Evolutionary conservation across 2,113 vertebrate genomes (phyloP).

Genomic region (Takifugu flavidus): DNA sequence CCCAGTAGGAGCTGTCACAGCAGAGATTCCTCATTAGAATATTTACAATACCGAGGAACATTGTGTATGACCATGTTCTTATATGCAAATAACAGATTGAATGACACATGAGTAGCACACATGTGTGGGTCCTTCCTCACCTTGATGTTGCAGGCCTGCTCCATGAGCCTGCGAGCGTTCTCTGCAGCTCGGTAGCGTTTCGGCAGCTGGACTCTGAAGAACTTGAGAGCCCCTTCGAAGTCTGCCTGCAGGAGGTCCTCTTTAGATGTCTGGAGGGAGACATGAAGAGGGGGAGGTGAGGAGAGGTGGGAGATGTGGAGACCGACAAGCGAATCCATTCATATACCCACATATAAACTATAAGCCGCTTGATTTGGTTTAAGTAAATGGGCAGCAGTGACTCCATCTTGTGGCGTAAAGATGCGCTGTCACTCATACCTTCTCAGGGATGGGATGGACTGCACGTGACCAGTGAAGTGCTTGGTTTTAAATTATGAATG

Average conservation of each 20-base stretch:
- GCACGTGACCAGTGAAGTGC: too few species aligned
- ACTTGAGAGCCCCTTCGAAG: slow-evolving; percentile 98
- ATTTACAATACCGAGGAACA: neutral
- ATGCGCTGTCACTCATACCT: neutral
- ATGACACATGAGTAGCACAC: neutral
- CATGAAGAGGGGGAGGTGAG: slow-evolving; percentile 7
- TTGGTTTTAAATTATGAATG: too few species aligned
- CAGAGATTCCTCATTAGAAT: slow-evolving; percentile 5
- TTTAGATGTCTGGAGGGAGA: slow-evolving; percentile 86
- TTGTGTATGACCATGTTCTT: neutral
- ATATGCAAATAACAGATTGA: neutral
- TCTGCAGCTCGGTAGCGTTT: slow-evolving; percentile 97
- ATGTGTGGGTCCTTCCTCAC: slow-evolving; percentile 64
- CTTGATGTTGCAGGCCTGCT: slow-evolving; percentile 98
- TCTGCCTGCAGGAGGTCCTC: slow-evolving; percentile 97
- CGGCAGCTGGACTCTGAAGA: slow-evolving; percentile 96
- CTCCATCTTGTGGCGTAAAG: slow-evolving; percentile 41
- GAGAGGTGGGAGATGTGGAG: neutral
- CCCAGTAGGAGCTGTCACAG: slow-evolving; percentile 10
- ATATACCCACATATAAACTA: too few species aligned
- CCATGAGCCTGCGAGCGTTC: slow-evolving; percentile 94
- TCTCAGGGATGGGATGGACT: neutral
- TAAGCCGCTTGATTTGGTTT: too few species aligned
- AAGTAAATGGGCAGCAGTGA: neutral
- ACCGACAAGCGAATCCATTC: neutral